Conservation (phyloP, 2,888 invertebrate species). For the Rhodophaea formosa region DNA sequence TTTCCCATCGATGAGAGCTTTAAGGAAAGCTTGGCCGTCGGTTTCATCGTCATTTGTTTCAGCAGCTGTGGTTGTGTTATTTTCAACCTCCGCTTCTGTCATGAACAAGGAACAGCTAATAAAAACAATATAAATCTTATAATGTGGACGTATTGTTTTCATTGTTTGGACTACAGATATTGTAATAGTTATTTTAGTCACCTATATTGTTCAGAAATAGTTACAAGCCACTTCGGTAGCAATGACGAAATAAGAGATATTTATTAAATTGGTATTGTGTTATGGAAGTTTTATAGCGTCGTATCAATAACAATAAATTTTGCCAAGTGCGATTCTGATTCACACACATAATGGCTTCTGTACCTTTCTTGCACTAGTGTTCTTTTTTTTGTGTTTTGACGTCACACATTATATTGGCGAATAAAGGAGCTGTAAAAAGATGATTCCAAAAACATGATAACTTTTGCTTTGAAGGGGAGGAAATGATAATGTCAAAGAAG, state of each 20-base stretch:
- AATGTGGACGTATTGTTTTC: conserved; percentile 23
- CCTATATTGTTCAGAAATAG: neutral
- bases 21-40: conserved; percentile 48
- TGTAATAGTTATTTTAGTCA: neutral
- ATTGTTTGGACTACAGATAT: conserved; percentile 5
- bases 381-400: too few species aligned
- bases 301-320: neutral
- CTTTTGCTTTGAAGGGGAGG: too few species aligned
- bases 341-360: too few species aligned
- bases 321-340: too few species aligned
- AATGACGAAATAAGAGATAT: neutral
- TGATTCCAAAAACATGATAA: too few species aligned
- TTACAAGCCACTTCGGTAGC: neutral
- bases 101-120: conserved; percentile 39
- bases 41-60: conserved; percentile 28
- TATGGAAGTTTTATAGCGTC: neutral
- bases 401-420: too few species aligned
- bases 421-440: too few species aligned
- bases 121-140: conserved; percentile 33
- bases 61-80: conserved; percentile 29
- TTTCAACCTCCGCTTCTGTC: conserved; percentile 29
- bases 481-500: too few species aligned
- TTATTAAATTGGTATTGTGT: neutral
- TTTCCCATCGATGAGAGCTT: conserved; percentile 41
- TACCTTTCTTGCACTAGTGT: too few species aligned